Conservation (phyloP, 2,888 invertebrate genomes). For the Drosophila merina region DNA sequence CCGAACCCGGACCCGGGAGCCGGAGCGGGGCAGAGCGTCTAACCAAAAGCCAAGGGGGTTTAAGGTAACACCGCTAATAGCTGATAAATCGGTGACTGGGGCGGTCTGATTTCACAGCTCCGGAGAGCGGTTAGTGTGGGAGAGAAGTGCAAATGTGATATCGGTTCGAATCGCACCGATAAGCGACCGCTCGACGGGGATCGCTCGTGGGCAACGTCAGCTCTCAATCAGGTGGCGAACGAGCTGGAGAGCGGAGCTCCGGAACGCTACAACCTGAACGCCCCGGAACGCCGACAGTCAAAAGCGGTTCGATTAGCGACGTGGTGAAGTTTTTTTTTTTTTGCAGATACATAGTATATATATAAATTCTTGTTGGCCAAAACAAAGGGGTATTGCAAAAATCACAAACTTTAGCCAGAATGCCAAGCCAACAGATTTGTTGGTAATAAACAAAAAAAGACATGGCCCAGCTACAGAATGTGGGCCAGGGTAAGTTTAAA, state of each 20-base stretch:
- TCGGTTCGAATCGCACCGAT: constrained; percentile 58
- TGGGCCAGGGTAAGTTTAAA: constrained; percentile 63
- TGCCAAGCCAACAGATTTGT: constrained; percentile 55
- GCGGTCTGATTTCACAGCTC: constrained; percentile 43
- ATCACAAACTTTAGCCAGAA: constrained; percentile 28
- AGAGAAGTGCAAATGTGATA: constrained; percentile 35
- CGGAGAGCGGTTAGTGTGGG: constrained; percentile 23
- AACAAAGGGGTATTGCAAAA: constrained; percentile 45
- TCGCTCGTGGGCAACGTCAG: constrained; percentile 49
- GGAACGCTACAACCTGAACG: constrained; percentile 38
- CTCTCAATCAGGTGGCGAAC: constrained; percentile 71
- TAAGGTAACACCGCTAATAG: constrained; percentile 51
- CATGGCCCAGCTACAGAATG: constrained; percentile 66
- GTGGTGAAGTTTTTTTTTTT: constrained; percentile 59
- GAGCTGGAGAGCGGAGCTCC: constrained; percentile 54
- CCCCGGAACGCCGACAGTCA: constrained; percentile 27
- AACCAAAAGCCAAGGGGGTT: constrained; percentile 14
- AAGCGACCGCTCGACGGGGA: constrained; percentile 47
- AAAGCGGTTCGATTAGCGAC: constrained; percentile 68
- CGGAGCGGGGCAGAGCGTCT: constrained; percentile 27
- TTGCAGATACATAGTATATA: constrained; percentile 1
- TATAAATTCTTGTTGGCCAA: constrained; percentile 16
- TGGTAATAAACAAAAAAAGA: constrained; percentile 30
- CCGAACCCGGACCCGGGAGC: too few relatives aligned
- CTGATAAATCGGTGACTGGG: constrained; percentile 56